phyloP scores from a whole-genome alignment of 2,888 invertebrate genomes.

The Sinotaia quadrata region DNA sequence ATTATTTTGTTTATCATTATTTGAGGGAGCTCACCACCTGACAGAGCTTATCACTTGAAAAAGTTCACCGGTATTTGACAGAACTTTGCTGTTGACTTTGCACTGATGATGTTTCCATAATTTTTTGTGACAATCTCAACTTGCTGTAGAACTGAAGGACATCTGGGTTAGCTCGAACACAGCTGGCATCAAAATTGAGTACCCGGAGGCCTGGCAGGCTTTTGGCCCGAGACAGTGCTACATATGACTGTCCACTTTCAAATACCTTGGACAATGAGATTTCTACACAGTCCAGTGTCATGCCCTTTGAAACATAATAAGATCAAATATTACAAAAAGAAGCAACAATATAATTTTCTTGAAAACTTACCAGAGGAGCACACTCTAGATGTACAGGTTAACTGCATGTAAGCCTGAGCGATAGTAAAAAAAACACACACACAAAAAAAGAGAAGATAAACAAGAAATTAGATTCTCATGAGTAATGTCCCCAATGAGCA shows the following conservation, averaged over 20 bases:
- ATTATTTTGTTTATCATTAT: too few species aligned
- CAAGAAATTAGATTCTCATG: too few species aligned
- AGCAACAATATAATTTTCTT: too few species aligned
- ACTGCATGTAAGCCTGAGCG: too few species aligned
- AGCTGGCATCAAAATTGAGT: conserved; percentile 86
- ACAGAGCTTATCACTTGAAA: background rate
- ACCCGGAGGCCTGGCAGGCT: conserved; percentile 88
- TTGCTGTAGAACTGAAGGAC: conserved; percentile 84
- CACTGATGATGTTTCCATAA: conserved; percentile 34
- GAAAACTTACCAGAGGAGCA: too few species aligned
- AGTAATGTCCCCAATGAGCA: too few species aligned
- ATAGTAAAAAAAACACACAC: too few species aligned
- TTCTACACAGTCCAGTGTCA: conserved; percentile 95
- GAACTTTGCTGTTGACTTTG: background rate
- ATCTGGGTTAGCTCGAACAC: conserved; percentile 90
- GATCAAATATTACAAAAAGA: too few species aligned
- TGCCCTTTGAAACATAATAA: conserved; percentile 80
- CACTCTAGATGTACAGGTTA: too few species aligned
- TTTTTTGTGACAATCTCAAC: conserved; percentile 52
- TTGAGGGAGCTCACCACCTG: too few species aligned
- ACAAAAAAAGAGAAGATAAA: too few species aligned
- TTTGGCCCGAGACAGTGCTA: conserved; percentile 92
- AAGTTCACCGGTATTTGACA: background rate
- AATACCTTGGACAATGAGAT: conserved; percentile 93
- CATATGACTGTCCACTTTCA: conserved; percentile 96